phyloP scores from a whole-genome alignment of 2,113 vertebrate genomes.

The Thomomys bottae region DNA sequence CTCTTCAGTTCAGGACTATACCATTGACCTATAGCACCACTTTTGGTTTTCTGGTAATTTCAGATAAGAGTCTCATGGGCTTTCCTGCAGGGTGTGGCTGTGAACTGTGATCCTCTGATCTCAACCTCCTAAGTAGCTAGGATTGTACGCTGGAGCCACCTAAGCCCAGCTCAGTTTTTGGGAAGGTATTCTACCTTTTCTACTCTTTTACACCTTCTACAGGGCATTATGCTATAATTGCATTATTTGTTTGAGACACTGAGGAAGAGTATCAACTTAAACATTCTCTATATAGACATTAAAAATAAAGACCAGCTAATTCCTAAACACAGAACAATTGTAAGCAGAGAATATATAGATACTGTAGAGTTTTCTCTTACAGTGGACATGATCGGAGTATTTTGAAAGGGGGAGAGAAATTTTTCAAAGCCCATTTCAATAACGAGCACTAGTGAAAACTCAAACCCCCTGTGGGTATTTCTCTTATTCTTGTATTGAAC shows the following conservation, averaged over 20 bases:
- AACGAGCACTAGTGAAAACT: background rate
- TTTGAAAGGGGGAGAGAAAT: background rate
- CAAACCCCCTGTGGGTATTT: background rate
- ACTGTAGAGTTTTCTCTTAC: background rate
- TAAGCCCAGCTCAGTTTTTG: too few species aligned
- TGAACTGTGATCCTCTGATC: too few species aligned
- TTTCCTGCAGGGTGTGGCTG: too few species aligned
- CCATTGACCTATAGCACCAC: too few species aligned
- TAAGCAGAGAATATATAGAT: background rate
- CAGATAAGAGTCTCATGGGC: too few species aligned
- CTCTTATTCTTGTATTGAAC: background rate
- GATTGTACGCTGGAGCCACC: too few species aligned
- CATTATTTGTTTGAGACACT: conserved; percentile 1
- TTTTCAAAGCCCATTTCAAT: background rate
- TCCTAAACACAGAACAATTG: background rate
- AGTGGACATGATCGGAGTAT: background rate
- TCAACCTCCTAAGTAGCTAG: too few species aligned
- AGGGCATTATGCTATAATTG: background rate
- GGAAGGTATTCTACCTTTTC: background rate
- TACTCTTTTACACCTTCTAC: background rate
- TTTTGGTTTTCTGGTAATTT: too few species aligned
- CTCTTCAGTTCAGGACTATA: too few species aligned
- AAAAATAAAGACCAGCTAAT: background rate
- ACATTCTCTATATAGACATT: conserved; percentile 18
- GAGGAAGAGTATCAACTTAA: background rate